These are phyloP conservation scores for Egretta garzetta DNA, from an alignment of 2,113 vertebrate species.

Conservation along the genomic window DNA sequence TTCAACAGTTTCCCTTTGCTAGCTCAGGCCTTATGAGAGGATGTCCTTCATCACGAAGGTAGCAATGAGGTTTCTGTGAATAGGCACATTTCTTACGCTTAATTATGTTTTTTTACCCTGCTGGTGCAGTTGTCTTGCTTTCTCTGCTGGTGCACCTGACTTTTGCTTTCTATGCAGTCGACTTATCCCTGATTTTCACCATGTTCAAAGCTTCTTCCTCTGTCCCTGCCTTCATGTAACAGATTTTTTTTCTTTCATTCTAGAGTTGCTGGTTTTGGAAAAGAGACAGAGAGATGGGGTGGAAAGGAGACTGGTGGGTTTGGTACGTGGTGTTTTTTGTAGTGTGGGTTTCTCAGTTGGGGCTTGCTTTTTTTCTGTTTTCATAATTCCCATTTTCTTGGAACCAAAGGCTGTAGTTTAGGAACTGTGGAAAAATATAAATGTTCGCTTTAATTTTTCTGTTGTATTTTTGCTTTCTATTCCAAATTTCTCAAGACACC, in stretches of 20 bases:
- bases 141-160: not conserved
- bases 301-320: not conserved
- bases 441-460: not conserved
- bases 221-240: not conserved
- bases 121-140: not conserved
- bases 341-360: not conserved
- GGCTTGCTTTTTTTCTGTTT: not conserved
- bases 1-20: not conserved
- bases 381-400: not conserved
- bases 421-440: not conserved
- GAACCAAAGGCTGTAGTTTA: not conserved
- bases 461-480: not conserved
- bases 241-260: not conserved
- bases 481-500: too few relatives aligned
- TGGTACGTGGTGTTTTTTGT: accelerated
- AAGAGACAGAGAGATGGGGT: not conserved
- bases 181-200: not conserved
- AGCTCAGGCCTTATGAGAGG: not conserved
- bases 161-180: not conserved
- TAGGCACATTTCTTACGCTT: not conserved
- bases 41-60: not conserved
- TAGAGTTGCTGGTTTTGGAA: not conserved
- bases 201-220: not conserved
- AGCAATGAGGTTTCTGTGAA: not conserved
- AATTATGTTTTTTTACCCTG: not conserved